Base-by-base conservation (phyloP, 2,113 vertebrate species). In the Pogona vitticeps region DNA sequence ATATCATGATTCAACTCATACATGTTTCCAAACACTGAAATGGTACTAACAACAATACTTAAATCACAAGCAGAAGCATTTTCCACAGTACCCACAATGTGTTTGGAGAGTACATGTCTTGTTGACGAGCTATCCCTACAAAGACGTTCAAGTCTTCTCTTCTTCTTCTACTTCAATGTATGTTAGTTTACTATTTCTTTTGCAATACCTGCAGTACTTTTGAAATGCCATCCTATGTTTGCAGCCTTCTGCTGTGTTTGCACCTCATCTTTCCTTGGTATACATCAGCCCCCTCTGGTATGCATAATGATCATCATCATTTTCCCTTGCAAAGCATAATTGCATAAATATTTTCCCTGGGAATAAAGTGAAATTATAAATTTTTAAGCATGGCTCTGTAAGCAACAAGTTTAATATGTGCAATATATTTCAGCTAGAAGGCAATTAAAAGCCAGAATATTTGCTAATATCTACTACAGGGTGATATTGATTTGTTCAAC, bases 301-400 rank as follows among this genome's bases (percentile, higher is more conserved):
- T 91, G 23, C 0, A 0, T 70, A 84, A 56, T 76, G 78, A 59
- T 82, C 80, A 56, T 80, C 56, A 0, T 1, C 0, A 38, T 89
- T 92, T 90, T 85, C 72, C 42, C 76, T 79, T 86, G 6, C 72
- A 79, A 63, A 81, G 40, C 91, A 42, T 80, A 88, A 33, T 89
- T 91, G 56, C 75, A 87, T 73, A 83, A 87, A 79, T 89, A 94
- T 90, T 91, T 91, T 73, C 70, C 77, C 26, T 78, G 72, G 31
- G n/a, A 83, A 82, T 84, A 93, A 92, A 86, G 15, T 18, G 42
- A 42, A 81, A 80, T 73, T 90, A 75, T 80, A 84, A 84, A 65
- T 86, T 91, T 94, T 93, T 89, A 90, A 93, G 46, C 88, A 73
- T 52, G 18, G 65, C 88, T 94, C 65, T 93, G 92, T 90, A 94